Conservation (phyloP, 2,888 invertebrate species). For the Busseola fusca region DNA sequence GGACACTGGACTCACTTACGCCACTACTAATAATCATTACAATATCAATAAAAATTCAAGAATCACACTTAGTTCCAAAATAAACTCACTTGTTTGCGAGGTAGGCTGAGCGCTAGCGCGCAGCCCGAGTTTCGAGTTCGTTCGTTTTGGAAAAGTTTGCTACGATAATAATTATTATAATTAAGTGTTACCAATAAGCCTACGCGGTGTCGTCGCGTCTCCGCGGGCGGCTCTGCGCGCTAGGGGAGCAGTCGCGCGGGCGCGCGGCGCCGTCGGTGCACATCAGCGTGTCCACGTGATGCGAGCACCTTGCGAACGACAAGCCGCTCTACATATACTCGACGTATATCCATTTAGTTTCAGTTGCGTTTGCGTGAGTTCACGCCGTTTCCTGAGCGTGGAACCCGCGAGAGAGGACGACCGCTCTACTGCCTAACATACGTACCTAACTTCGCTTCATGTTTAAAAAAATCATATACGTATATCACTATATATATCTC, state of each 20-base stretch:
- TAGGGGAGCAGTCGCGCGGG: slow-evolving; percentile 57
- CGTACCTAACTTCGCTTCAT: slow-evolving; percentile 88
- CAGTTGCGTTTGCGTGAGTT: slow-evolving; percentile 62
- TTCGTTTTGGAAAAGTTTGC: slow-evolving; percentile 90
- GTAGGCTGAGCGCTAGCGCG: slow-evolving; percentile 90
- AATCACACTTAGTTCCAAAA: slow-evolving; percentile 93
- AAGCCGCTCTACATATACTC: slow-evolving; percentile 55
- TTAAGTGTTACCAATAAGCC: slow-evolving; percentile 88
- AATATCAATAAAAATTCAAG: slow-evolving; percentile 90
- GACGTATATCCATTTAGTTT: slow-evolving; percentile 52
- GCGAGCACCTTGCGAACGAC: slow-evolving; percentile 59
- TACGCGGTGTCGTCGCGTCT: slow-evolving; percentile 87
- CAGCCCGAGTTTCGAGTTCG: slow-evolving; percentile 90
- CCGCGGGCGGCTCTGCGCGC: slow-evolving; percentile 78
- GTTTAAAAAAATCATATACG: slow-evolving; percentile 89
- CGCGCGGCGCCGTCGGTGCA: slow-evolving; percentile 47
- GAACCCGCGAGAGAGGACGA: slow-evolving; percentile 84
- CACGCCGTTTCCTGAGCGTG: slow-evolving; percentile 65
- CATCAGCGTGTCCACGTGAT: slow-evolving; percentile 54
- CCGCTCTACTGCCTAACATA: slow-evolving; percentile 89
- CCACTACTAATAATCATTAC: slow-evolving; percentile 89
- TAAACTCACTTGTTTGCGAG: slow-evolving; percentile 93
- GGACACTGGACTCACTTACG: slow-evolving; percentile 83
- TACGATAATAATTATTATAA: slow-evolving; percentile 89
- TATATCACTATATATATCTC: slow-evolving; percentile 89